Base-by-base conservation (phyloP, 2,888 invertebrate species). In the Mechanitis mazaeus region DNA sequence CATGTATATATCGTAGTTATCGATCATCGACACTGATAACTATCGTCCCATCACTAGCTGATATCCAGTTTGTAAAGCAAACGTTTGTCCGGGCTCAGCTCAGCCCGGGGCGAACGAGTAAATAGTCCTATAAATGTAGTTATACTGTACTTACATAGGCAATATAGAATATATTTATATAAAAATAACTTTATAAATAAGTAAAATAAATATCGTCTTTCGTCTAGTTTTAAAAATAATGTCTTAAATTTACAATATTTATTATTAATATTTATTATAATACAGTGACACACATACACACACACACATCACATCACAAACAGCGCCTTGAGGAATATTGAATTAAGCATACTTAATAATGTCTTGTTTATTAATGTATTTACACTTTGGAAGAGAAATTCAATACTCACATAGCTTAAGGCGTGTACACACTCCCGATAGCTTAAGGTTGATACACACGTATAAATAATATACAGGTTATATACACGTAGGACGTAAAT, bases 31-130 rank as follows among this genome's bases (percentile, higher is more conserved):
- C 67, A 59, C 56, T 55, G 71, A 76, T 75, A 76, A 70, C 70
- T 60, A 65, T 11, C 12, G 3, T 11, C 63, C 56, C 81, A 72
- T 66, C 81, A 69, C 86, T 84, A 83, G 45, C 65, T 73, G 78
- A 78, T 81, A 87, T 84, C 83, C 84, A 85, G 86, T 85, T 81
- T 80, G 85, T 83, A 86, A 85, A 79, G 86, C 84, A 85, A 87
- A 87, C 85, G 86, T 84, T 84, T 82, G 84, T 76, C 84, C 81
- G 80, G 77, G 76, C 74, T 67, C 70, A 69, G 73, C 74, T 70
- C 76, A 73, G 74, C 80, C 76, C 76, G 74, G 73, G 77, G 83
- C 82, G 79, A 84, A 84, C 73, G 70, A 71, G 83, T 83, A 85
- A 84, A 84, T 82, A 85, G 75, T 76, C 68, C 68, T 65, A 47